Base-by-base conservation (phyloP, 2,888 invertebrate species). In the Chalcis sispes region DNA sequence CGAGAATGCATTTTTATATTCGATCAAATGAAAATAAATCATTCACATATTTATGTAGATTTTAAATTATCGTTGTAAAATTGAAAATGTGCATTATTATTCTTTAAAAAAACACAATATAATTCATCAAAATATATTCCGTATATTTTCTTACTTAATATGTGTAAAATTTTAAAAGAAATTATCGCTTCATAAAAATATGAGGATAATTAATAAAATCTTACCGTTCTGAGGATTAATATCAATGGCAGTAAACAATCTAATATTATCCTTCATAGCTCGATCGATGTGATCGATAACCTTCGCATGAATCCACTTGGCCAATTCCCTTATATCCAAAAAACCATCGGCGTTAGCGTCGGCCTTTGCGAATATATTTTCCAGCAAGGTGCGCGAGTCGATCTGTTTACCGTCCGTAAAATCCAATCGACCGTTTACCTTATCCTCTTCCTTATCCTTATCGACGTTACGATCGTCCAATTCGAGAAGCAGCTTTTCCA, bases 201-300 rank as follows among this genome's bases (percentile, higher is more conserved):
- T 36, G n/a, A n/a, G n/a, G n/a, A n/a, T n/a, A 56, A 29, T 32
- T 7, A 7, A 8, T 27, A 52, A 52, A 52, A 25, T 40, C 81
- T 81, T 85, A 90, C 92, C 93, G 84, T 94, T 93, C 77, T 91
- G 89, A 0, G 94, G 94, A 83, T 91, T 90, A 58, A 90, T 91
- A 82, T 94, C 94, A 54, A 94, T 93, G 48, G 90, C 88, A 23
- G 91, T 91, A 83, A 94, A 94, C 20, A 93, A 88, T 0, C 91
- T 91, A 67, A 92, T 92, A 88, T 94, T 94, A 82, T 92, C 92
- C 83, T 91, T 90, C 80, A 94, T 91, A 0, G 94, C 93, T 72
- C 91, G 90, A 32, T 92, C 91, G 78, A 94, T 93, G 83, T 94
- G 94, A 74, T 93, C 92, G 40, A 92, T 91, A 58, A 94, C 93